Evolutionary conservation across 2,113 vertebrate genomes (phyloP), one percentile per base, ranked within the genome.

Genomic region (Chauna torquata): DNA sequence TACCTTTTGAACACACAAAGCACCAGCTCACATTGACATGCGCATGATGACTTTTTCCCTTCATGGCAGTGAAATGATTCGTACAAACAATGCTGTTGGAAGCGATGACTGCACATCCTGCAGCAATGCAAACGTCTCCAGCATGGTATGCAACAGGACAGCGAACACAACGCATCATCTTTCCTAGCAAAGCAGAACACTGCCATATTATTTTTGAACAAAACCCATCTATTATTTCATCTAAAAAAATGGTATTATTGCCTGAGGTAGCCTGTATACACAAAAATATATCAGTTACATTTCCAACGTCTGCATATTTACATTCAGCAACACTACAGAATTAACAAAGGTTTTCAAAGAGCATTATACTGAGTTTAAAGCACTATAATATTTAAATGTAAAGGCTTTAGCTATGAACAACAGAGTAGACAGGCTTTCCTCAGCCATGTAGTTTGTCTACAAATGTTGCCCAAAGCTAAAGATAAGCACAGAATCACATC

Each of bases 11-110:
- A 97, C 99, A 99, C 94, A 99, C 99, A 32, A 99, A 99, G 96
- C 99, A 99, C 99, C 99, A 99, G 99, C 99, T 99, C 94, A 99
- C 99, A 28, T 99, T 99, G 97, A 99, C 99, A 5, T 99, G 99
- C 1, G 98, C 98, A 36, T 99, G 99, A 92, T 99, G 99, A 81
- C 99, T 99, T 90, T 99, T 99, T 40, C 99, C 99, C 96, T 99
- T 99, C 64, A 96, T 99, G 90, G 99, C 98, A 12, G 97, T 98
- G 98, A 99, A 99, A 97, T 99, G 99, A 90, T 98, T 98, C 24
- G 99, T 98, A 97, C 99, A 99, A 69, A 99, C 93, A 66, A 99
- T 99, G 97, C 98, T 98, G 79, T 98, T 98, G 97, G 98, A 98
- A 20, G 98, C 98, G 79, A 99, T 96, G 96, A 99, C 98, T 11